These are phyloP conservation scores for Hozukius guyotensis DNA, from an alignment of 2,797 vertebrate species.

Conservation along the genomic window DNA sequence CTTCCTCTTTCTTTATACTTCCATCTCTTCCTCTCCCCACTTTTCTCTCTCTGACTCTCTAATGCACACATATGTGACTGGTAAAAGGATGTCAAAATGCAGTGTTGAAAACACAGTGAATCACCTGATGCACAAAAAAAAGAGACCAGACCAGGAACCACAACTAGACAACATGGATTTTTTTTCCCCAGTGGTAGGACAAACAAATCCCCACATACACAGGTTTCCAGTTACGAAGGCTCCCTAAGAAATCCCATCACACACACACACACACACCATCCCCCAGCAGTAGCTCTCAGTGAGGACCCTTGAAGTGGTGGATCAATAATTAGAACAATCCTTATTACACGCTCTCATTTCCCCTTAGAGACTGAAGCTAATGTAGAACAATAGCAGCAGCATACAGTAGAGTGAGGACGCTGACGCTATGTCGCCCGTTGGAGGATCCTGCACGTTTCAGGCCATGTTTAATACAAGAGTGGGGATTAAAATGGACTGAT, in stretches of 20 bases:
- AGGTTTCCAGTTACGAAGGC: constrained; percentile 57
- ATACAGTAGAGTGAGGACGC: constrained; percentile 28
- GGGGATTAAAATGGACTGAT: constrained; percentile 16
- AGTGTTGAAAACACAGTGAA: neutral
- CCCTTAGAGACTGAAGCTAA: constrained; percentile 67
- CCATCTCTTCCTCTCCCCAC: constrained; percentile 1
- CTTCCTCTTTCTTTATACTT: constrained; percentile 21
- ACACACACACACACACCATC: constrained; percentile 28
- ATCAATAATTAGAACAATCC: constrained; percentile 82
- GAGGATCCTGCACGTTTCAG: constrained; percentile 35
- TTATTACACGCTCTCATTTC: constrained; percentile 75
- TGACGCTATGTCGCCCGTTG: neutral
- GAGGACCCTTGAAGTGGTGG: constrained; percentile 70
- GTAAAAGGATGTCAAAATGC: constrained; percentile 8
- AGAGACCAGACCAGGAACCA: constrained; percentile 14
- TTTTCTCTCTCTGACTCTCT: constrained; percentile 18
- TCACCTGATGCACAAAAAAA: constrained; percentile 26
- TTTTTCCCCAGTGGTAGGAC: constrained; percentile 19
- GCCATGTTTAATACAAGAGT: constrained; percentile 18
- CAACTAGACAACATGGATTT: constrained; percentile 39
- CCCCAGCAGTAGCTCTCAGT: constrained; percentile 33
- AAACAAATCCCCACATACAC: constrained; percentile 49
- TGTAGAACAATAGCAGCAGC: constrained; percentile 64
- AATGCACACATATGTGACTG: neutral
- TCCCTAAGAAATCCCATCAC: constrained; percentile 50